Evolutionary conservation across 2,113 vertebrate genomes (phyloP).

Genomic region (Zingel zingel): DNA sequence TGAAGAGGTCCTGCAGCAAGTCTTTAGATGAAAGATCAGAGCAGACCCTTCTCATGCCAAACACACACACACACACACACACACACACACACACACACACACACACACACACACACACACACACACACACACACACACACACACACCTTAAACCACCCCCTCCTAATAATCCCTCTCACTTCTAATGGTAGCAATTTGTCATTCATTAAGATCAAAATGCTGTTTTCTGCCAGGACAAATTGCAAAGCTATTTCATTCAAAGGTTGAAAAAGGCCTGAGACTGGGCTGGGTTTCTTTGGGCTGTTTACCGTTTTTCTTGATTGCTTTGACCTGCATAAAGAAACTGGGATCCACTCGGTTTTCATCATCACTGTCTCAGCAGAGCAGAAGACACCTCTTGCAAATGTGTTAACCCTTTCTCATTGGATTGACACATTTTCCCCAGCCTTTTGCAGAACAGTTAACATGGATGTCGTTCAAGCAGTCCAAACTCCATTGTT

Average conservation of each 20-base stretch:
- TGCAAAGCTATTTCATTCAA: conserved; percentile 99
- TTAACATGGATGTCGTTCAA: too few relatives aligned
- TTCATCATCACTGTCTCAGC: too few relatives aligned
- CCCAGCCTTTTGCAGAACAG: too few relatives aligned
- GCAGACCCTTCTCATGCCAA: conserved; percentile 92
- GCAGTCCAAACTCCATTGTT: too few relatives aligned
- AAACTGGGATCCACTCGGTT: too few relatives aligned
- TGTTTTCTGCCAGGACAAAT: conserved; percentile 96
- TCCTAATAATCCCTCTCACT: conserved; percentile 96
- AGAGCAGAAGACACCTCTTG: too few relatives aligned
- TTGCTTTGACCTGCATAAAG: too few relatives aligned
- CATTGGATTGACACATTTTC: too few relatives aligned
- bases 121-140: conserved; percentile 64
- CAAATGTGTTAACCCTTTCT: too few relatives aligned
- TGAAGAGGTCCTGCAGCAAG: conserved; percentile 94
- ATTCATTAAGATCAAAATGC: conserved; percentile 99
- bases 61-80: conserved; percentile 67
- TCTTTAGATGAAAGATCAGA: conserved; percentile 99
- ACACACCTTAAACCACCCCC: conserved; percentile 65
- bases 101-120: conserved; percentile 67
- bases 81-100: conserved; percentile 73
- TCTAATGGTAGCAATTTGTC: conserved; percentile 99
- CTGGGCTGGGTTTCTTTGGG: conserved; percentile 91
- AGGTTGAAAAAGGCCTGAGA: conserved; percentile 96
- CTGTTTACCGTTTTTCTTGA: conserved; percentile 76